phyloP scores from a whole-genome alignment of 2,797 vertebrate genomes.

The Tenualosa ilisha region DNA sequence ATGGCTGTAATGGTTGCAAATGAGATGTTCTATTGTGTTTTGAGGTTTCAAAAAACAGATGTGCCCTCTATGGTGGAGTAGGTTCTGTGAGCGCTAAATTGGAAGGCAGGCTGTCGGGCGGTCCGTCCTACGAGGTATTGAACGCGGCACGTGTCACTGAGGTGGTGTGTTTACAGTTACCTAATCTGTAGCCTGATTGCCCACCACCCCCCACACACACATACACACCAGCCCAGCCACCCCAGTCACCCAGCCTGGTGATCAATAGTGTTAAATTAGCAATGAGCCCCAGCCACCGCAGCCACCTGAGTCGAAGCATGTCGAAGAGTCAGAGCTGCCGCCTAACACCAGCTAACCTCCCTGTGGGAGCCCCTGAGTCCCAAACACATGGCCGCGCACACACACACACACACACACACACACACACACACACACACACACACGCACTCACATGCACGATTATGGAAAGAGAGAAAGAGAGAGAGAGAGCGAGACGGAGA shows the following conservation, averaged over 20 bases:
- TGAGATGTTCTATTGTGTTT: neutral
- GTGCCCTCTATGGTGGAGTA: neutral
- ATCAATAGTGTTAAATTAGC: conserved; percentile 76
- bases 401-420: no score
- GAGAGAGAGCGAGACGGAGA: conserved; percentile 42
- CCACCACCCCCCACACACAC: conserved; percentile 54
- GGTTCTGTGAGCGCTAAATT: neutral
- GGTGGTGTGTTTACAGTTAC: conserved; percentile 65
- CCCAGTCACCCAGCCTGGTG: conserved; percentile 51
- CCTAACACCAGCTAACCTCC: neutral
- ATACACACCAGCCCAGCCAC: no score
- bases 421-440: no score
- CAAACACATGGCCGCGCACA: no score
- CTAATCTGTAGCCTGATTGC: conserved; percentile 71
- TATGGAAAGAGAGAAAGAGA: neutral
- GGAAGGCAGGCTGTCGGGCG: neutral
- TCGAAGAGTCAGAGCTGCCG: neutral
- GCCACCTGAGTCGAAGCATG: conserved; percentile 44
- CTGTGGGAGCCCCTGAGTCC: neutral
- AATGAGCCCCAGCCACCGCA: conserved; percentile 58
- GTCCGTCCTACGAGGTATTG: neutral
- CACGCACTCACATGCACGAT: no score
- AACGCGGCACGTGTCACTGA: conserved; percentile 46
- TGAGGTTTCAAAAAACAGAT: neutral
- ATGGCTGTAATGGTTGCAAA: neutral